A percentile compares a stretch with the other conserved stretches of the same genome.
phyloP scores from a whole-genome alignment of 2,888 invertebrate genomes.

The Drepanosiphum platanoidis region DNA sequence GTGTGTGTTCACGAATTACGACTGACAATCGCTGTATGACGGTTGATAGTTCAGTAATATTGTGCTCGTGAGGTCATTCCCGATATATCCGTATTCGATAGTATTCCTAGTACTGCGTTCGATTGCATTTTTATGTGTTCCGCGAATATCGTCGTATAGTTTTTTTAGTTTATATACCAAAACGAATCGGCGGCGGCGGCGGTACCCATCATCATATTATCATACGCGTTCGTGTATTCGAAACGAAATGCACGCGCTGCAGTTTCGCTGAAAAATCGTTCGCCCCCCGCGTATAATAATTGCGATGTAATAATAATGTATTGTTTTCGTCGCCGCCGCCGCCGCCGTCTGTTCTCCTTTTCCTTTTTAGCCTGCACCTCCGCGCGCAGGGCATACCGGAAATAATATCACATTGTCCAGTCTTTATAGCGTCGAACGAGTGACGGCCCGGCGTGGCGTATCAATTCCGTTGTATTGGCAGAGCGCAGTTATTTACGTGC shows the following conservation, averaged over 20 bases:
- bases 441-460: constrained; percentile 16
- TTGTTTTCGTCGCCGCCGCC: too few relatives aligned
- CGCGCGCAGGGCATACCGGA: background rate
- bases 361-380: background rate
- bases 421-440: constrained; percentile 17
- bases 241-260: too few relatives aligned
- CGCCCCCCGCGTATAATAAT: background rate
- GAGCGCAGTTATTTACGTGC: constrained; percentile 42
- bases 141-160: background rate
- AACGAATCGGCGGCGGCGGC: too few relatives aligned
- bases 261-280: background rate
- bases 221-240: background rate
- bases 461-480: constrained; percentile 51
- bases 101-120: background rate
- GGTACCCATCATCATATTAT: background rate
- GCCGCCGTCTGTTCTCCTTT: background rate
- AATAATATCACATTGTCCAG: background rate
- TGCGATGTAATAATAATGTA: too few relatives aligned
- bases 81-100: background rate
- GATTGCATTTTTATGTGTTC: background rate
- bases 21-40: constrained; percentile 33
- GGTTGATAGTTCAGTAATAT: background rate
- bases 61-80: constrained; percentile 1
- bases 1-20: constrained; percentile 8
- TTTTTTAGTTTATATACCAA: background rate